These are phyloP conservation scores for Tryphoninae sp. DNA, from an alignment of 2,888 invertebrate genomes.

Conservation along the genomic window DNA sequence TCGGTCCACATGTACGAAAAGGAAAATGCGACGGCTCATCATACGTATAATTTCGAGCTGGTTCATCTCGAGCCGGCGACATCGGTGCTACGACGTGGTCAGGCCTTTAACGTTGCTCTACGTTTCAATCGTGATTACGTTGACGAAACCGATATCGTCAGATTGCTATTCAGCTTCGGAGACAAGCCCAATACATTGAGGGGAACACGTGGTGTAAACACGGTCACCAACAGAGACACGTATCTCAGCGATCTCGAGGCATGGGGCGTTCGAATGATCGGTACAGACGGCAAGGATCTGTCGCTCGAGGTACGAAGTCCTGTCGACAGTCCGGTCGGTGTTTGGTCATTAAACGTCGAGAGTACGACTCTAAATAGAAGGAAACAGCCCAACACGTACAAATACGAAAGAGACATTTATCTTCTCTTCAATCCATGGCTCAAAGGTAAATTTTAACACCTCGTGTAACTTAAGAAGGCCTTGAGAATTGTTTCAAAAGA, in stretches of 20 bases:
- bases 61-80: conserved; percentile 86
- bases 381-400: conserved; percentile 81
- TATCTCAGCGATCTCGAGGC: conserved; percentile 74
- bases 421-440: conserved; percentile 93
- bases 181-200: conserved; percentile 83
- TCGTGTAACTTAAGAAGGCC: background rate
- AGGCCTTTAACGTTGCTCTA: conserved; percentile 87
- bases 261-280: conserved; percentile 81
- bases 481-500: background rate
- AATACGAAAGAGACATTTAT: conserved; percentile 87
- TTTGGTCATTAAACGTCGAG: conserved; percentile 86
- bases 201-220: conserved; percentile 83
- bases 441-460: conserved; percentile 83
- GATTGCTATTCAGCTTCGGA: conserved; percentile 86
- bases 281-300: conserved; percentile 72
- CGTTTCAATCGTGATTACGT: conserved; percentile 86
- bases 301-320: conserved; percentile 85
- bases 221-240: conserved; percentile 74
- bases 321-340: conserved; percentile 85
- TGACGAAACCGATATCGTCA: conserved; percentile 85
- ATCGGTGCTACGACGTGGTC: conserved; percentile 88
- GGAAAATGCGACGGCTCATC: conserved; percentile 87
- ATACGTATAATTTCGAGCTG: conserved; percentile 87
- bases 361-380: conserved; percentile 82
- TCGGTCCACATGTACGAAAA: conserved; percentile 86